Evolutionary conservation across 2,113 vertebrate species (phyloP).

Genomic region (Pedionomus torquatus): DNA sequence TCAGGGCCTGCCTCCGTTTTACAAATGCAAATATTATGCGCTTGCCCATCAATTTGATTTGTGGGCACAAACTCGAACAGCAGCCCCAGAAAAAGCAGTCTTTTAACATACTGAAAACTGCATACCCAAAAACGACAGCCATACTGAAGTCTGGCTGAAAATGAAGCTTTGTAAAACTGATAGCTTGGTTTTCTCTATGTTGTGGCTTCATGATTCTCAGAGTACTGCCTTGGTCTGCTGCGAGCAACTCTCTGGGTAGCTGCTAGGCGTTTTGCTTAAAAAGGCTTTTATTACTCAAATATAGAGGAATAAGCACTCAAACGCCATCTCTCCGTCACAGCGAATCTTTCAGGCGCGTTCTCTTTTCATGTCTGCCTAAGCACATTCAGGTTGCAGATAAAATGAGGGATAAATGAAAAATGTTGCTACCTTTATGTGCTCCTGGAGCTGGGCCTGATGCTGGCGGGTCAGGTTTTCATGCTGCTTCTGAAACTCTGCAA

Average conservation of each 20-base stretch:
- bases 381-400: not conserved
- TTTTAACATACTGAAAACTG: not conserved
- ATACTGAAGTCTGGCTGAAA: not conserved
- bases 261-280: not conserved
- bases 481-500: slow-evolving; percentile 98
- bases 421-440: slow-evolving; percentile 95
- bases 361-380: not conserved
- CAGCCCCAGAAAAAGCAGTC: not conserved
- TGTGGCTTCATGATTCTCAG: not conserved
- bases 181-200: not conserved
- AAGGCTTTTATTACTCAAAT: not conserved
- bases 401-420: slow-evolving; percentile 44
- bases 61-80: not conserved
- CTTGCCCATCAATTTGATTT: not conserved
- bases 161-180: not conserved
- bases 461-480: slow-evolving; percentile 96
- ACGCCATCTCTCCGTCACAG: not conserved
- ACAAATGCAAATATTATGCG: not conserved
- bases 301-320: not conserved
- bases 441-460: slow-evolving; percentile 97
- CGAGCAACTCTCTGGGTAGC: not conserved
- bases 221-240: not conserved
- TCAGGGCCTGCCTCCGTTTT: not conserved
- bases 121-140: not conserved
- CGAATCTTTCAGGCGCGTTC: not conserved